Evolutionary conservation across 2,888 invertebrate genomes (phyloP).

Genomic region (Sycophila texana): DNA sequence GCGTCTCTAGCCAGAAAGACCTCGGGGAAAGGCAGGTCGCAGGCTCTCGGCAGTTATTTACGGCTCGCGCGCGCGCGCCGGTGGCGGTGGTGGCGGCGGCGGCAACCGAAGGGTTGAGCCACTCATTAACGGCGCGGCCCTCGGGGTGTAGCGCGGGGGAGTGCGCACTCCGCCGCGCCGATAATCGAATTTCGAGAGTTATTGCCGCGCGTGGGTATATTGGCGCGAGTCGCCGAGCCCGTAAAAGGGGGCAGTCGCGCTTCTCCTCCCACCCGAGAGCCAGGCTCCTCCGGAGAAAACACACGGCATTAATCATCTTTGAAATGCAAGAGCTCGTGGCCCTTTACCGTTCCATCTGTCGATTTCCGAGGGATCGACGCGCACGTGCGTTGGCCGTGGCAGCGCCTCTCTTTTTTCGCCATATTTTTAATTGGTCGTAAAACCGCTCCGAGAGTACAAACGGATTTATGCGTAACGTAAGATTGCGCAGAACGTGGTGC

Average conservation of each 20-base stretch:
- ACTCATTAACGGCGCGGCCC: constrained; percentile 65
- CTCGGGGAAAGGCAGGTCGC: constrained; percentile 21
- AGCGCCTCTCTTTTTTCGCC: constrained; percentile 10
- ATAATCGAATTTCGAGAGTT: constrained; percentile 73
- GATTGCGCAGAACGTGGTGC: too few relatives aligned
- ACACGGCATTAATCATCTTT: constrained; percentile 56
- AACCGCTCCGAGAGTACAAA: constrained; percentile 26
- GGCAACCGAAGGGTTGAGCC: constrained; percentile 67
- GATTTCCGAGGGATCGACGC: constrained; percentile 36
- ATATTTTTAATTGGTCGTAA: constrained; percentile 38
- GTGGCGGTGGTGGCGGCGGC: too few relatives aligned
- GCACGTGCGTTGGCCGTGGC: too few relatives aligned
- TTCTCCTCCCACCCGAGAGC: background rate
- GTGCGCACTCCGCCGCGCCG: constrained; percentile 62
- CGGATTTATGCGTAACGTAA: constrained; percentile 24
- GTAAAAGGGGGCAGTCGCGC: constrained; percentile 36
- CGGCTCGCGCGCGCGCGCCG: constrained; percentile 4
- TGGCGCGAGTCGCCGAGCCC: constrained; percentile 36
- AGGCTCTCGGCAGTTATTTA: background rate
- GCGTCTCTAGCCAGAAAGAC: too few relatives aligned
- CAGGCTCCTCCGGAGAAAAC: constrained; percentile 44
- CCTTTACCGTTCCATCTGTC: constrained; percentile 47
- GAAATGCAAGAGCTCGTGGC: constrained; percentile 42
- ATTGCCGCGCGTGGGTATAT: constrained; percentile 64
- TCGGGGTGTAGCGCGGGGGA: constrained; percentile 60